A percentile compares a stretch with the other conserved stretches of the same genome.
Conservation (phyloP, 2,113 vertebrate species). For the Lichenostomus cassidix region DNA sequence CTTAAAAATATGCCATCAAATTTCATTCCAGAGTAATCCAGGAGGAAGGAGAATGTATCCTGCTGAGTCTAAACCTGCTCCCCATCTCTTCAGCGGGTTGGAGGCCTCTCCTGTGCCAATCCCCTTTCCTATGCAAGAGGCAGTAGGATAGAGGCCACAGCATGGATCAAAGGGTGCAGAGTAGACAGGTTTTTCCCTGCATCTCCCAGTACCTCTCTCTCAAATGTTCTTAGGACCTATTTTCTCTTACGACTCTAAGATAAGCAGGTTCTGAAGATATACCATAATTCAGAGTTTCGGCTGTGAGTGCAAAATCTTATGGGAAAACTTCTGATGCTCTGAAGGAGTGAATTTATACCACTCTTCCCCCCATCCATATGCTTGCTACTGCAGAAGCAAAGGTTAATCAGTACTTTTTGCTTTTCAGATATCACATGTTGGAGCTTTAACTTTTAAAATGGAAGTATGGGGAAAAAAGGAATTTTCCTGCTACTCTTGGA, state of each 20-base stretch:
- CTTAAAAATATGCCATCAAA: not conserved
- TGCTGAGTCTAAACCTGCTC: not conserved
- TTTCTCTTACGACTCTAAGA: not conserved
- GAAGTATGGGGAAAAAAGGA: not conserved
- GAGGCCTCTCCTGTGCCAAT: not conserved
- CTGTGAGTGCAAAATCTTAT: not conserved
- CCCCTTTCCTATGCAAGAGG: not conserved
- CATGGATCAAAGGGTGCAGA: not conserved
- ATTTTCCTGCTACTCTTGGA: not conserved
- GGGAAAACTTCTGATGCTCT: not conserved
- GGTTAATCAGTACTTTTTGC: not conserved
- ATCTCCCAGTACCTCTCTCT: not conserved
- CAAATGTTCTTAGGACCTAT: not conserved
- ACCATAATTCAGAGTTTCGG: not conserved
- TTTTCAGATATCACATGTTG: not conserved
- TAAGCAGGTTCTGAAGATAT: not conserved
- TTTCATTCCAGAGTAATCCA: not conserved
- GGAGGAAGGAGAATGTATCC: not conserved
- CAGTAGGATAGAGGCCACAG: not conserved
- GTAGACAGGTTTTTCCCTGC: not conserved
- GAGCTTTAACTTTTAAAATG: not conserved
- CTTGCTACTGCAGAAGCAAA: not conserved
- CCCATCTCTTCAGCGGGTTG: not conserved
- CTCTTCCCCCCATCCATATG: not conserved
- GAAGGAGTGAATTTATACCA: not conserved